Conservation (phyloP, 2,888 invertebrate species). For the Entomobrya proxima region DNA sequence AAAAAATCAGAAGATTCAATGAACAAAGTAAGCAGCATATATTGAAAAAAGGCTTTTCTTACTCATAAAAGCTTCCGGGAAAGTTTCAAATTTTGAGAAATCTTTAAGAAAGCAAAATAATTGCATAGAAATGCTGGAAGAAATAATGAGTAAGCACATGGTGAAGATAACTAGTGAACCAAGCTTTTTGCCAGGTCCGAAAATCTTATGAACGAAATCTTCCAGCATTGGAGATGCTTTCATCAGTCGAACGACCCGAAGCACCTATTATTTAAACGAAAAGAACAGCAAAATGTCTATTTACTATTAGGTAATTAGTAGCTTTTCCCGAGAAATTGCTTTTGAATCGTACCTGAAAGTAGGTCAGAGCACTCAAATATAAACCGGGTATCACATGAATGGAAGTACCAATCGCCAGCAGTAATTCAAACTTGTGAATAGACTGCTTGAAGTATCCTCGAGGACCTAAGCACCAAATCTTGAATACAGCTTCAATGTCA, state of each 20-base stretch:
- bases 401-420: slow-evolving; percentile 94
- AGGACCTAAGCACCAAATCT: slow-evolving; percentile 98
- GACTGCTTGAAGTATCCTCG: slow-evolving; percentile 96
- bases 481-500: slow-evolving; percentile 95
- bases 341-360: slow-evolving; percentile 87
- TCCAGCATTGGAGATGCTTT: slow-evolving; percentile 99
- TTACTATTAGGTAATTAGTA: background rate
- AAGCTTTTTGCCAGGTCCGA: slow-evolving; percentile 97
- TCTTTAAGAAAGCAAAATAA: slow-evolving; percentile 96
- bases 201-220: slow-evolving; percentile 97
- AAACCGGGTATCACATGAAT: slow-evolving; percentile 94
- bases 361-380: slow-evolving; percentile 95
- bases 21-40: too few species aligned
- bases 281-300: background rate
- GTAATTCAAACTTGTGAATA: slow-evolving; percentile 97
- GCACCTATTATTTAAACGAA: too few species aligned
- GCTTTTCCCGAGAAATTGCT: background rate
- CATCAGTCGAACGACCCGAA: slow-evolving; percentile 94
- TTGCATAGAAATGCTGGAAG: slow-evolving; percentile 99
- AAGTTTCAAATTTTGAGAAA: slow-evolving; percentile 98
- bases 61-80: slow-evolving; percentile 85
- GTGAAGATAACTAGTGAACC: slow-evolving; percentile 99
- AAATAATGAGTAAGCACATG: slow-evolving; percentile 98
- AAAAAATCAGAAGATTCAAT: background rate
- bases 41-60: too few species aligned